Percentiles rank a stretch among this genome's conserved stretches.
phyloP scores from a whole-genome alignment of 2,797 vertebrate species.

The Denticeps clupeoides region DNA sequence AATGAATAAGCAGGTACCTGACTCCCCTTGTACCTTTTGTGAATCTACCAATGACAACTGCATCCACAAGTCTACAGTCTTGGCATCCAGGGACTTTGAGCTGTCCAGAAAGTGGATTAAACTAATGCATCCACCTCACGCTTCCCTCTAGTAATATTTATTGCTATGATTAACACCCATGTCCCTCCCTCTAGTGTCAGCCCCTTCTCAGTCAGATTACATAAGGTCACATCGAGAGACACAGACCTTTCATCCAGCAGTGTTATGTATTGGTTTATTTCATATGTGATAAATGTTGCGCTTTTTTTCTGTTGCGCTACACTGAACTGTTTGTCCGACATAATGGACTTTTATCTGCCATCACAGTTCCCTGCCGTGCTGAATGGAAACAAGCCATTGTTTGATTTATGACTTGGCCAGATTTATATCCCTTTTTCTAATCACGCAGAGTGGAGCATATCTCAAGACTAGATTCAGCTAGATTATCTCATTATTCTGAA shows the following conservation, averaged over 20 bases:
- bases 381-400: constrained; percentile 18
- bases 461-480: constrained; percentile 7
- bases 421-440: constrained; percentile 21
- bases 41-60: background rate
- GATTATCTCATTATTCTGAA: constrained; percentile 9
- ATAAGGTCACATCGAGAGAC: constrained; percentile 9
- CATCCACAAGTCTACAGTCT: constrained; percentile 17
- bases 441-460: constrained; percentile 21
- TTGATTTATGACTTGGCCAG: constrained; percentile 22
- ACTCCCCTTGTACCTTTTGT: background rate
- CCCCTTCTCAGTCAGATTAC: constrained; percentile 3
- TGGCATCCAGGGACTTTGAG: constrained; percentile 34
- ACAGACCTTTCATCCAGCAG: background rate
- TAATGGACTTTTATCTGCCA: constrained; percentile 17
- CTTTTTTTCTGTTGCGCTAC: constrained; percentile 2
- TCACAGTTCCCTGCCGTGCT: constrained; percentile 20
- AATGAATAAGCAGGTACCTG: background rate
- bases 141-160: constrained; percentile 44
- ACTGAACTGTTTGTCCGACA: constrained; percentile 10
- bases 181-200: constrained; percentile 28
- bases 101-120: constrained; percentile 53
- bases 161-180: constrained; percentile 43
- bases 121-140: constrained; percentile 48
- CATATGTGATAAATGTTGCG: background rate
- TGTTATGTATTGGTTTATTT: background rate